Evolutionary conservation across 2,797 vertebrate species (phyloP), one percentile per base, ranked within the genome.

Genomic region (Botia almorhae): DNA sequence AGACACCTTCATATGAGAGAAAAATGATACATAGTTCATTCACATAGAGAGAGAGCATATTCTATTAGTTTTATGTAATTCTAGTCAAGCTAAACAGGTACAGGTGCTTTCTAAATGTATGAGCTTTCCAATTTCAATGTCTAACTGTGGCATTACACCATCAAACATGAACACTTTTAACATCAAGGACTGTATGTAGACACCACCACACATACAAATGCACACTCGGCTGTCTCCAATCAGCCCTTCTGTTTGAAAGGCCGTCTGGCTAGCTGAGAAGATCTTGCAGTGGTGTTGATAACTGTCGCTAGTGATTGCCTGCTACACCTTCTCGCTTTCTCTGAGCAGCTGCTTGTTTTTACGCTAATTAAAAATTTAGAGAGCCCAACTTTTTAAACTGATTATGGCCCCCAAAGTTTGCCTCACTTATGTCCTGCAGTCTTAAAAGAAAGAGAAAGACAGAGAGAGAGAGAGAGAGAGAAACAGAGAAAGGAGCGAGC

Each of bases 281-380:
- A 82, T 80, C 83, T 80, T 21, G 83, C 80, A 87, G 71, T 75
- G 76, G 76, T 80, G 84, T 80, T 85, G 89, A 92, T 87, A 86
- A 85, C 89, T 90, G 90, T 91, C 91, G 91, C 88, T 89, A 88
- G 84, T 87, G 86, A 91, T 91, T 89, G 76, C 86, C 83, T 86
- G 79, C 83, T 64, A 85, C 89, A 89, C 85, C 71, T 85, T 74
- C 80, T 87, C 76, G 64, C 72, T 85, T 83, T 80, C 83, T 69
- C 56, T 48, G 61, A 73, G 77, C 78, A 85, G 81, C 83, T 71
- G 33, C 87, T 88, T 87, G 85, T 90, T 91, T 90, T 85, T 88
- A 88, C 90, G 89, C 88, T 87, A 90, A 93, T 94, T 92, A 92
- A 90, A 90, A 89, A 90, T 89, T 64, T 89, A 88, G 88, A 86